A percentile compares a stretch with the other conserved stretches of the same genome.
phyloP scores from a whole-genome alignment of 2,888 invertebrate genomes.

The Neoascia interrupta region DNA sequence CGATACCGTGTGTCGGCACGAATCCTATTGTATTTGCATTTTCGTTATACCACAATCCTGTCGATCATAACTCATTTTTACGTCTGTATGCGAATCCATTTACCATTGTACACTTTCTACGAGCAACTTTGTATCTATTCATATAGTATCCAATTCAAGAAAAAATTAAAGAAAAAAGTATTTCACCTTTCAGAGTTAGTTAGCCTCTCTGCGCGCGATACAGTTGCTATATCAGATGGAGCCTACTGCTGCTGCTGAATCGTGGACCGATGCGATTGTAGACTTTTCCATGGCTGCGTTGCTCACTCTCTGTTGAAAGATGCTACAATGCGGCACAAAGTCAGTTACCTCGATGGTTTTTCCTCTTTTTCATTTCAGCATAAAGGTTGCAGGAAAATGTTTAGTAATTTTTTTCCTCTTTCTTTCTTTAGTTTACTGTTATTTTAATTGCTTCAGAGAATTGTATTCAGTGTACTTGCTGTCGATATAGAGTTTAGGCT shows the following conservation, averaged over 20 bases:
- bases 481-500: too few species aligned
- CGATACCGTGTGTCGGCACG: too few species aligned
- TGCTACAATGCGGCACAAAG: constrained; percentile 33
- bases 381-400: constrained; percentile 53
- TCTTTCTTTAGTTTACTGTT: constrained; percentile 57
- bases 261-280: neutral
- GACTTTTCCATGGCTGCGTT: constrained; percentile 1
- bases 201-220: constrained; percentile 22
- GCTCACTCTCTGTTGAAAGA: constrained; percentile 17
- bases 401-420: too few species aligned
- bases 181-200: constrained; percentile 28
- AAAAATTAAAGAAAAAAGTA: constrained; percentile 26
- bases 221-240: neutral
- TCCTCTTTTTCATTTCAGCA: constrained; percentile 6
- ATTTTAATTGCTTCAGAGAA: constrained; percentile 68
- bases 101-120: constrained; percentile 65
- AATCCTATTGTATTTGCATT: too few species aligned
- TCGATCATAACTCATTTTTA: constrained; percentile 60
- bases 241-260: neutral
- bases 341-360: constrained; percentile 60
- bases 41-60: too few species aligned
- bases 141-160: constrained; percentile 24
- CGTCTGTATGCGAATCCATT: constrained; percentile 36
- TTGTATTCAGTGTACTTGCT: constrained; percentile 30
- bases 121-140: constrained; percentile 43